Conservation (phyloP, 2,113 vertebrate species). For the Brevimyrus niger region DNA sequence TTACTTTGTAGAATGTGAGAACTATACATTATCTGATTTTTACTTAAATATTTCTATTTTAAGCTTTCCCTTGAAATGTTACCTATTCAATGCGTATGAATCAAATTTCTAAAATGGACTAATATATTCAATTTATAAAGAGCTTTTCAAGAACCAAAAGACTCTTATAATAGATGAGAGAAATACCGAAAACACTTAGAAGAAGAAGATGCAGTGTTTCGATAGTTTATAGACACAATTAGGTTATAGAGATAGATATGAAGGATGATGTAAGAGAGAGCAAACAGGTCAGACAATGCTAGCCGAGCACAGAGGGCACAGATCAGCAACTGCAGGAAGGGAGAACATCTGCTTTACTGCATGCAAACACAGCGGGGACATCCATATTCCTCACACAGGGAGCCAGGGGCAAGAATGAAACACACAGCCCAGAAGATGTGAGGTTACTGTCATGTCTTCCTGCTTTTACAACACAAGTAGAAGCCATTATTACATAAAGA, state of each 20-base stretch:
- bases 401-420: background rate
- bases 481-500: background rate
- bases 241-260: background rate
- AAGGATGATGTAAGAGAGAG: background rate
- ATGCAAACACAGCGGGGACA: background rate
- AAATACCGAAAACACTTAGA: background rate
- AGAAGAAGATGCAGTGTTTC: background rate
- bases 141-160: background rate
- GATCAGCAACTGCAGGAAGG: background rate
- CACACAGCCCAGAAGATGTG: background rate
- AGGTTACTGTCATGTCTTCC: background rate
- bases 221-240: background rate
- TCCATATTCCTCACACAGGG: background rate
- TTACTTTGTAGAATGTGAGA: background rate
- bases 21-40: background rate
- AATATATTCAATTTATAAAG: background rate
- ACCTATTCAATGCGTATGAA: background rate
- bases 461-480: background rate
- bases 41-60: background rate
- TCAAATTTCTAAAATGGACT: background rate
- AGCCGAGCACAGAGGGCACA: background rate
- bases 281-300: background rate
- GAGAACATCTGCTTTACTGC: background rate
- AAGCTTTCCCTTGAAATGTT: background rate
- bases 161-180: background rate